Percentiles rank a stretch among this genome's conserved stretches.
phyloP scores from a whole-genome alignment of 2,113 vertebrate species.

The western clawed frog (Xenopus tropicalis) region UCB_Xtro_10.0 CM004452.2:41443001-41443500 shows the following conservation, averaged over 20 bases:
- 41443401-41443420: slow-evolving; percentile 44
- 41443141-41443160: too few species aligned
- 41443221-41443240: too few species aligned
- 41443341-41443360: slow-evolving; percentile 17
- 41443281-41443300: slow-evolving; percentile 22
- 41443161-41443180: too few species aligned
- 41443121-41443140: too few species aligned
- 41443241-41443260: background rate
- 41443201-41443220: too few species aligned
- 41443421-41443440: slow-evolving; percentile 34
- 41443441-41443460: slow-evolving; percentile 37
- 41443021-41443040: too few species aligned
- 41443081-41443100: too few species aligned
- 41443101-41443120: too few species aligned
- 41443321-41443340: slow-evolving; percentile 40
- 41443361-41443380: slow-evolving; percentile 44
- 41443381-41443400: slow-evolving; percentile 34
- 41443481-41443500: slow-evolving; percentile 19
- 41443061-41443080: too few species aligned
- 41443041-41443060: too few species aligned
- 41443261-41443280: background rate
- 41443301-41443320: slow-evolving; percentile 2
- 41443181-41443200: too few species aligned
- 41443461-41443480: slow-evolving; percentile 43
- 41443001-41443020: too few species aligned